Percentiles rank a stretch among this genome's conserved stretches.
phyloP scores from a whole-genome alignment of 2,888 invertebrate species.

The Polydrusus pterygomalis region DNA sequence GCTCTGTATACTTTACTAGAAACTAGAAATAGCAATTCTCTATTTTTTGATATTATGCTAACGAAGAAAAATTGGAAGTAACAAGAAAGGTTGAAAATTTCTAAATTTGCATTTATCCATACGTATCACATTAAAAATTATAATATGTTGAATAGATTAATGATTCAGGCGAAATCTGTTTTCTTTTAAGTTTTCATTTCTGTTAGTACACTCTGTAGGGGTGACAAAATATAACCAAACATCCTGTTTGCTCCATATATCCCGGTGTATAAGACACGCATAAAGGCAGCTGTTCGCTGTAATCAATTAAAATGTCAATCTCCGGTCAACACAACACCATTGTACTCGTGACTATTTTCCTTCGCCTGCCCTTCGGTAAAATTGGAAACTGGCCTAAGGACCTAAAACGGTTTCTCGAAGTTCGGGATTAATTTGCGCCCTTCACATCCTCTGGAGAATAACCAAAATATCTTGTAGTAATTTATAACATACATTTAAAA shows the following conservation, averaged over 20 bases:
- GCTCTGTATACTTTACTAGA: too few relatives aligned
- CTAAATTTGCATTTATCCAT: too few relatives aligned
- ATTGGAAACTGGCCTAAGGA: conserved; percentile 28
- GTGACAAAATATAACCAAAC: background rate
- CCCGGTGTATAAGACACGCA: background rate
- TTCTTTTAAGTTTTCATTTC: too few relatives aligned
- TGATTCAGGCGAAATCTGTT: too few relatives aligned
- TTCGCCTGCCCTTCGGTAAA: conserved; percentile 36
- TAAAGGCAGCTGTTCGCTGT: conserved; percentile 52
- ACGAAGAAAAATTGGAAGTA: too few relatives aligned
- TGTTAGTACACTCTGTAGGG: too few relatives aligned
- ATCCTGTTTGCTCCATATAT: background rate
- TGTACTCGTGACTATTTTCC: conserved; percentile 48
- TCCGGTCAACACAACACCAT: conserved; percentile 60
- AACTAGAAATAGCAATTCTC: too few relatives aligned
- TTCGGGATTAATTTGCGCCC: conserved; percentile 30
- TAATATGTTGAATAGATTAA: too few relatives aligned
- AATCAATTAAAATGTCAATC: conserved; percentile 65
- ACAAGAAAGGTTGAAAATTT: too few relatives aligned
- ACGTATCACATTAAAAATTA: too few relatives aligned
- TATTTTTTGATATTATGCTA: too few relatives aligned
- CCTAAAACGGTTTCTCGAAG: conserved; percentile 31
- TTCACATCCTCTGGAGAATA: conserved; percentile 1
- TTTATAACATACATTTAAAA: conserved; percentile 5
- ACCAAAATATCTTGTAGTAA: conserved; percentile 7